Percentiles rank a stretch among this genome's conserved stretches.
Evolutionary conservation across 2,888 invertebrate genomes (phyloP).

Genomic region (Byasa hedistus): DNA sequence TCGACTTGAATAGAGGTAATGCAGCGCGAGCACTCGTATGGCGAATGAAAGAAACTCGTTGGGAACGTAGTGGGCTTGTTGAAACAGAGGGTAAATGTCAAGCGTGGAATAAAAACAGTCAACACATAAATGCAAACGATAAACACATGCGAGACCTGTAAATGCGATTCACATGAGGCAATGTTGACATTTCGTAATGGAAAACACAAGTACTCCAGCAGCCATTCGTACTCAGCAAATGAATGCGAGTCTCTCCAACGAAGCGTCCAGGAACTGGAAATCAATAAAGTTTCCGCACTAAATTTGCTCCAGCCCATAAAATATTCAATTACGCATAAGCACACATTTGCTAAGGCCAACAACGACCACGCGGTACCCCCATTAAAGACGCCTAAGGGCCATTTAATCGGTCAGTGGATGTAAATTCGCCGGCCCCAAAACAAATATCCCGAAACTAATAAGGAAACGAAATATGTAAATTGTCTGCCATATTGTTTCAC

Average conservation of each 20-base stretch:
- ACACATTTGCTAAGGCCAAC: constrained; percentile 79
- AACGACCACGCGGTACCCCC: constrained; percentile 80
- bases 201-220: constrained; percentile 29
- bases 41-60: constrained; percentile 77
- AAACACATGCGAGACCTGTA: constrained; percentile 73
- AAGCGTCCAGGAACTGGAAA: constrained; percentile 48
- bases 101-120: constrained; percentile 79
- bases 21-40: constrained; percentile 69
- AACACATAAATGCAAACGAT: constrained; percentile 80
- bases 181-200: constrained; percentile 53
- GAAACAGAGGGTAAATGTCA: constrained; percentile 78
- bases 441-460: constrained; percentile 81
- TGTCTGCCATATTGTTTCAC: constrained; percentile 79
- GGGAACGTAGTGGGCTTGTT: constrained; percentile 64
- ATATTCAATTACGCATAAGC: constrained; percentile 80
- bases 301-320: constrained; percentile 73
- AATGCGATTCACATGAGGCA: constrained; percentile 62
- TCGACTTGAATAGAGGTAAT: constrained; percentile 75
- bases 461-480: constrained; percentile 81
- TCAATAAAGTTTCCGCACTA: constrained; percentile 69
- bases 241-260: constrained; percentile 38
- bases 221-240: constrained; percentile 29
- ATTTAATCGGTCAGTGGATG: constrained; percentile 81
- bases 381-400: constrained; percentile 81
- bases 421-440: constrained; percentile 78